A percentile compares a stretch with the other conserved stretches of the same genome.
These are phyloP conservation scores for Melieria picta DNA, from an alignment of 2,888 invertebrate genomes.

Conservation along the genomic window DNA sequence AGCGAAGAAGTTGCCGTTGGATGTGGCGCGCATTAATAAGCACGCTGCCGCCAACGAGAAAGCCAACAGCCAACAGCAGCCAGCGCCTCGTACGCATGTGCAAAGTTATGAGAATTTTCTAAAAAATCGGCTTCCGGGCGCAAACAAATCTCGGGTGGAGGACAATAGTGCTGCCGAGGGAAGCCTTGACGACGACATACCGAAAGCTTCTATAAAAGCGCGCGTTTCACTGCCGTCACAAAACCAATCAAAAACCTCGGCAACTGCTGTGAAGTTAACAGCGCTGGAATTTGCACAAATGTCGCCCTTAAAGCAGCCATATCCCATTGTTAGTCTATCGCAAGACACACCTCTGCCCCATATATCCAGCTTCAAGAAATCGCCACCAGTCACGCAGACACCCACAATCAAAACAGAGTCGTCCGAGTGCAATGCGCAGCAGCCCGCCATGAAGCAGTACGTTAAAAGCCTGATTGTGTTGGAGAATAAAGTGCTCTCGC, in stretches of 20 bases:
- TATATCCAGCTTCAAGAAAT: slow-evolving; percentile 23
- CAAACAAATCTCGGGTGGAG: no score
- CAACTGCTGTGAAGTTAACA: neutral
- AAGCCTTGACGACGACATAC: no score
- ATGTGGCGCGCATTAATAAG: no score
- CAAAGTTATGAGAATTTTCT: neutral
- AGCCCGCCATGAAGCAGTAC: neutral
- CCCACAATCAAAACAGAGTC: neutral
- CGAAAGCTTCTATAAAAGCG: no score
- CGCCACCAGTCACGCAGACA: slow-evolving; percentile 4
- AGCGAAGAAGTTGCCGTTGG: no score
- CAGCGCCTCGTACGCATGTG: no score
- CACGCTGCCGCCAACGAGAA: neutral
- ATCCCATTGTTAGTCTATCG: slow-evolving; percentile 40
- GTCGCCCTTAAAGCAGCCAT: slow-evolving; percentile 41
- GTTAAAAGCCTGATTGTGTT: slow-evolving; percentile 53
- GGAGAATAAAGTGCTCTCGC: slow-evolving; percentile 60
- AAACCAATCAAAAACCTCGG: no score
- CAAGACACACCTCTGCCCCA: slow-evolving; percentile 41
- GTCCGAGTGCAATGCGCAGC: neutral
- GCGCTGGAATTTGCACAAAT: slow-evolving; percentile 31
- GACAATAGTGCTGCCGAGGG: no score
- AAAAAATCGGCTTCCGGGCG: no score
- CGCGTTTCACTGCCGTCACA: no score
- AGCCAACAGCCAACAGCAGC: neutral